Conservation (phyloP, 2,888 invertebrate species). For the Lasiommata megera region DNA sequence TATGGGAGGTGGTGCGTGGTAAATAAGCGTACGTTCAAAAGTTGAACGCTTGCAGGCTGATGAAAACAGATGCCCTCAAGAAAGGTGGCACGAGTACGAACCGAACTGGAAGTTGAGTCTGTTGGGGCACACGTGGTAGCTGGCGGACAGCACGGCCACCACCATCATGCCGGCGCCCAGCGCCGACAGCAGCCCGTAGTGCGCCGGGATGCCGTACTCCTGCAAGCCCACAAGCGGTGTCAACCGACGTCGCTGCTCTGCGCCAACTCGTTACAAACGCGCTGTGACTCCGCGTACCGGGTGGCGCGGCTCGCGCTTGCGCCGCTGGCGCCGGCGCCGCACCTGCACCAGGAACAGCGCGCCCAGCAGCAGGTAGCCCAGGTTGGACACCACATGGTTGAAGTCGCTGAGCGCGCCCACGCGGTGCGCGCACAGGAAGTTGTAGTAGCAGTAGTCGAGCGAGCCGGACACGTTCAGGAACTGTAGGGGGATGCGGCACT, state of each 20-base stretch:
- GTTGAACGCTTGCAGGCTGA: too few species aligned
- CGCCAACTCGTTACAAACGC: too few species aligned
- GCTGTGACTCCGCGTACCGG: slow-evolving; percentile 51
- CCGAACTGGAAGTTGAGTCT: slow-evolving; percentile 95
- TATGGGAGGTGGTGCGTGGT: too few species aligned
- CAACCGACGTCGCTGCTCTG: too few species aligned
- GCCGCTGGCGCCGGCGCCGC: slow-evolving; percentile 49
- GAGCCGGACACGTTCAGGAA: slow-evolving; percentile 90
- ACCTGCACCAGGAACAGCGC: slow-evolving; percentile 88
- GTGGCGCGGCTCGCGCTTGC: slow-evolving; percentile 46
- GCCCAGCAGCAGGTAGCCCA: slow-evolving; percentile 91
- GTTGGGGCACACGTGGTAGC: slow-evolving; percentile 95
- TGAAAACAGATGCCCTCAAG: too few species aligned
- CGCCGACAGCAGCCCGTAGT: slow-evolving; percentile 92
- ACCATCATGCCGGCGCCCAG: slow-evolving; percentile 92
- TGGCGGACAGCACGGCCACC: slow-evolving; percentile 93
- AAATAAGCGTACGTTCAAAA: too few species aligned
- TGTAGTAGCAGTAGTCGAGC: slow-evolving; percentile 95
- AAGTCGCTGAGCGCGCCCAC: slow-evolving; percentile 88
- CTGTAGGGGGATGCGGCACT: slow-evolving; percentile 57
- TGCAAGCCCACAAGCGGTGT: slow-evolving; percentile 44
- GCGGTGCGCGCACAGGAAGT: slow-evolving; percentile 93
- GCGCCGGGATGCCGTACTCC: slow-evolving; percentile 89
- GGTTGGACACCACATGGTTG: slow-evolving; percentile 93
- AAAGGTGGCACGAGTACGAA: too few species aligned